These are phyloP conservation scores for Murina feae DNA, from an alignment of 2,113 vertebrate genomes.

Conservation along the genomic window DNA sequence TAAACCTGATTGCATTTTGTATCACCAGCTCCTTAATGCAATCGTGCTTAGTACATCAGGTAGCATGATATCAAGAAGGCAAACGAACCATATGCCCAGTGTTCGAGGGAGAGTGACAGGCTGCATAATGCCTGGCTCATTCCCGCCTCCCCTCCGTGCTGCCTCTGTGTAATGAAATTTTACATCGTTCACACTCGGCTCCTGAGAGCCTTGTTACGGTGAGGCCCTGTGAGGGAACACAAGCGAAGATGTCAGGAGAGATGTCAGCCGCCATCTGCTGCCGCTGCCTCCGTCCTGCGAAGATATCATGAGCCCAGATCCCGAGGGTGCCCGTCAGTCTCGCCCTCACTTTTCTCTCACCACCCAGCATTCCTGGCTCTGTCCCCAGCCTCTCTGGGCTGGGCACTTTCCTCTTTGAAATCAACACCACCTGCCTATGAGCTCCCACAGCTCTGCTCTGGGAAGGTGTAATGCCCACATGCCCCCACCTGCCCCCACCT, in stretches of 20 bases:
- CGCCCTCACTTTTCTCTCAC: background rate
- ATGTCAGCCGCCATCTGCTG: constrained; percentile 55
- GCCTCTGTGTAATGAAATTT: constrained; percentile 57
- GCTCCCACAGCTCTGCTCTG: background rate
- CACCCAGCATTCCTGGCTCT: background rate
- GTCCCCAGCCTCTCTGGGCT: background rate
- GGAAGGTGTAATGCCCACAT: background rate
- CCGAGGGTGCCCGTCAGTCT: background rate
- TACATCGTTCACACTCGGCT: constrained; percentile 38
- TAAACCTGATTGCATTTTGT: constrained; percentile 68
- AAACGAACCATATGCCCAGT: constrained; percentile 74
- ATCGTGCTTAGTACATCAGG: constrained; percentile 67
- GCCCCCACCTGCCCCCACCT: background rate
- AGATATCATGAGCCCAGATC: constrained; percentile 29
- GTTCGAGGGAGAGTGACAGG: constrained; percentile 59
- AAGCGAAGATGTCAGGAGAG: constrained; percentile 49
- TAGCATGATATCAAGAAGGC: constrained; percentile 50
- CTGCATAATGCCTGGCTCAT: constrained; percentile 56
- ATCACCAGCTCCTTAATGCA: constrained; percentile 61
- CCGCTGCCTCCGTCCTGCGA: background rate
- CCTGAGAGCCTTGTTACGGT: constrained; percentile 51
- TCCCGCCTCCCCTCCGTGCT: constrained; percentile 54
- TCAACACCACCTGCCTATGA: background rate
- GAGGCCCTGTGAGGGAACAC: constrained; percentile 63
- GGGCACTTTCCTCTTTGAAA: too few relatives aligned